These are phyloP conservation scores for Exaiptasia diaphana DNA, from an alignment of 64 coral and sea anemone species.

Conservation along the genomic window DNA sequence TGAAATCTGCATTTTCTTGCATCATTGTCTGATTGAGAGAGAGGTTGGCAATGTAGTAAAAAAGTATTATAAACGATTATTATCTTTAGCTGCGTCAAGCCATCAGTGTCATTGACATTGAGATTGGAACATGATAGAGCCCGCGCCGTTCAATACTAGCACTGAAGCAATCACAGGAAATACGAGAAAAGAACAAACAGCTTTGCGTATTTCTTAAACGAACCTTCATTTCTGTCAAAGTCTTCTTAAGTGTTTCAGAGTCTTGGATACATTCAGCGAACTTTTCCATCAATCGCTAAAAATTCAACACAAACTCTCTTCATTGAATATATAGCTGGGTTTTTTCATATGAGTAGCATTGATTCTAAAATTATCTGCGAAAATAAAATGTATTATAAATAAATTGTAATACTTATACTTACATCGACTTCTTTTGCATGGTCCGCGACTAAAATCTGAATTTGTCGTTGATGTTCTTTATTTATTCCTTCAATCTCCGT, in stretches of 20 bases:
- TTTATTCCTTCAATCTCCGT: slow-evolving; percentile 64
- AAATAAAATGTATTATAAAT: background rate
- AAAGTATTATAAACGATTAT: background rate
- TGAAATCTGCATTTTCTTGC: slow-evolving; percentile 56
- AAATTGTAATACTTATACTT: no score
- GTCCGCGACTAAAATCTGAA: slow-evolving; percentile 69
- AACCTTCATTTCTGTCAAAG: slow-evolving; percentile 75
- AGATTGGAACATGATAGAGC: background rate
- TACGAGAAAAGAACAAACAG: no score
- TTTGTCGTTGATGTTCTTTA: slow-evolving; percentile 80
- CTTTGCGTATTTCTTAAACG: no score
- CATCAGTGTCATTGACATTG: background rate
- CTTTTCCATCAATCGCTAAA: slow-evolving; percentile 86
- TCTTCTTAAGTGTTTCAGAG: slow-evolving; percentile 81
- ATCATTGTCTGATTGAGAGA: slow-evolving; percentile 24
- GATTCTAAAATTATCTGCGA: background rate
- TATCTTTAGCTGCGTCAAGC: background rate
- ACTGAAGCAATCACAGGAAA: no score
- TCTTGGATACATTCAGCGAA: slow-evolving; percentile 75
- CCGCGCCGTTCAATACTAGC: no score
- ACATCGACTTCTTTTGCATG: slow-evolving; percentile 85
- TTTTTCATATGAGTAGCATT: no score
- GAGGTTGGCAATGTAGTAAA: background rate
- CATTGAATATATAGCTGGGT: no score
- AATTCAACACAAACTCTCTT: background rate